Percentiles rank a stretch among this genome's conserved stretches.
phyloP scores from a whole-genome alignment of 2,888 invertebrate genomes.

The Lycophotia porphyrea region DNA sequence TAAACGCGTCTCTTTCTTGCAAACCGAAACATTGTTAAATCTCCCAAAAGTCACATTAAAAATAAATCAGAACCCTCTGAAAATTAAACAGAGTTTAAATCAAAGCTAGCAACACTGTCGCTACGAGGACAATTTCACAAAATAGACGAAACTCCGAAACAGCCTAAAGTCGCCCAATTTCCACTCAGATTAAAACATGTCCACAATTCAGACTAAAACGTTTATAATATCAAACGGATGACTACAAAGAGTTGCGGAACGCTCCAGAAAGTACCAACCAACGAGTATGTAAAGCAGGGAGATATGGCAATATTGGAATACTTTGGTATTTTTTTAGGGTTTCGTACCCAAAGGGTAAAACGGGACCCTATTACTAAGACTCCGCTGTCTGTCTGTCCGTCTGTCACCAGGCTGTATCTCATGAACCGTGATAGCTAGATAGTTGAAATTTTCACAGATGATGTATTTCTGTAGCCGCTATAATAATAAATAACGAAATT shows the following conservation, averaged over 20 bases:
- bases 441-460: too few species aligned
- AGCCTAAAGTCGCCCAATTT: slow-evolving; percentile 48
- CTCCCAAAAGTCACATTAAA: slow-evolving; percentile 1
- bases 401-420: too few species aligned
- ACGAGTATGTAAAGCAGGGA: background rate
- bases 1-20: background rate
- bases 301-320: slow-evolving; percentile 20
- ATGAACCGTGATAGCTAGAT: too few species aligned
- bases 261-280: slow-evolving; percentile 52
- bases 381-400: too few species aligned
- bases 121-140: slow-evolving; percentile 25
- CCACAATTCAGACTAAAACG: slow-evolving; percentile 63
- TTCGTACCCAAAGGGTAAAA: too few species aligned
- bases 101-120: slow-evolving; percentile 23
- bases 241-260: slow-evolving; percentile 74
- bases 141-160: slow-evolving; percentile 38
- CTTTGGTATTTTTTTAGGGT: background rate
- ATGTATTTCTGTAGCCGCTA: too few species aligned
- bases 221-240: slow-evolving; percentile 78
- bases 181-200: slow-evolving; percentile 58
- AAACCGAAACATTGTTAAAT: background rate
- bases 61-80: slow-evolving; percentile 14
- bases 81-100: slow-evolving; percentile 40
- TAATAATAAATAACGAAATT: too few species aligned
- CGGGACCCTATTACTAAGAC: too few species aligned